phyloP scores from a whole-genome alignment of 2,797 vertebrate species.

The Poecilia velifera region DNA sequence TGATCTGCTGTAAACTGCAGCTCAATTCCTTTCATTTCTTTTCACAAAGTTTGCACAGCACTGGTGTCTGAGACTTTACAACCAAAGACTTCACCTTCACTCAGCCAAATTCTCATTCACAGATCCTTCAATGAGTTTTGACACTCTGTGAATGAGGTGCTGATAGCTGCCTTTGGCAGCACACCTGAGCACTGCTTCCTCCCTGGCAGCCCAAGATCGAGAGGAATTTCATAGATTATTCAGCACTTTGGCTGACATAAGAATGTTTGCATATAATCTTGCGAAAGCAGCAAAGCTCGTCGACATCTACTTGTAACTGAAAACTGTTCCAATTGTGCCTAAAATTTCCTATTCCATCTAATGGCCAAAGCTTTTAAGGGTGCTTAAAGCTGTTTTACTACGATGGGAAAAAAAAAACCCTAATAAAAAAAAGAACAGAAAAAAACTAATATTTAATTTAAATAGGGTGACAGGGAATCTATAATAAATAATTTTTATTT shows the following conservation, averaged over 20 bases:
- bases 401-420: background rate
- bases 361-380: background rate
- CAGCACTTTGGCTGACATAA: conserved; percentile 18
- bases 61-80: conserved; percentile 23
- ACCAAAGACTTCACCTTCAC: conserved; percentile 19
- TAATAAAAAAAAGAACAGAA: background rate
- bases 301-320: conserved; percentile 13
- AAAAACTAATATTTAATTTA: background rate
- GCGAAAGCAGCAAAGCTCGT: conserved; percentile 24
- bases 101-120: conserved; percentile 38
- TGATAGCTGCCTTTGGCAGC: conserved; percentile 53
- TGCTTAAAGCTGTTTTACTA: background rate
- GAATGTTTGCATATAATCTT: conserved; percentile 8
- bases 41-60: conserved; percentile 2
- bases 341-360: background rate
- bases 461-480: background rate
- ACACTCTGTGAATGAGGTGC: conserved; percentile 45
- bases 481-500: background rate
- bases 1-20: conserved; percentile 16
- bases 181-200: conserved; percentile 45
- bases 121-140: conserved; percentile 25
- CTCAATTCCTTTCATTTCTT: conserved; percentile 29
- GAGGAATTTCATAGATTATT: conserved; percentile 33
- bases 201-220: background rate
- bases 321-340: background rate